phyloP scores from a whole-genome alignment of 1,140 invertebrate species.

The Oncopeltus fasciatus region DNA sequence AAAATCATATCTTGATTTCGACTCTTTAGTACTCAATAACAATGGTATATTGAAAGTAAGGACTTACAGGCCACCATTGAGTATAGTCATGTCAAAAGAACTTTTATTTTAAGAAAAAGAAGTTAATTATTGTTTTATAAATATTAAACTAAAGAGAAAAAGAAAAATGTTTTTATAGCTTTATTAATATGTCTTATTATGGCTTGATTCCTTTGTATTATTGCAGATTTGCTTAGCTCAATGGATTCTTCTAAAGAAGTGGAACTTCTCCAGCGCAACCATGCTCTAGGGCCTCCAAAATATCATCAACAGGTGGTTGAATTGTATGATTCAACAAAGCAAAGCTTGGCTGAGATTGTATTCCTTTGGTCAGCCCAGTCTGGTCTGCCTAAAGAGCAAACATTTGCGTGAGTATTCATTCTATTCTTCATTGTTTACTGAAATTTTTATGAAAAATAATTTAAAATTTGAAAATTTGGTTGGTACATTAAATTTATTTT shows the following conservation, averaged over 20 bases:
- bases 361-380: slow-evolving; percentile 77
- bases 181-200: not conserved
- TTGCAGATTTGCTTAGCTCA: slow-evolving; percentile 22
- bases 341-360: slow-evolving; percentile 67
- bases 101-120: not conserved
- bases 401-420: slow-evolving; percentile 32
- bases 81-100: too few species aligned
- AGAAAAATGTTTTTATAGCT: too few species aligned
- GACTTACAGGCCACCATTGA: too few species aligned
- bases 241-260: slow-evolving; percentile 48
- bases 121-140: too few species aligned
- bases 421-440: not conserved
- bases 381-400: slow-evolving; percentile 47
- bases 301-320: slow-evolving; percentile 69
- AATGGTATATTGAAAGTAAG: too few species aligned
- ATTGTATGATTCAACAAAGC: slow-evolving; percentile 61
- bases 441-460: too few species aligned
- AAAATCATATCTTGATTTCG: too few species aligned
- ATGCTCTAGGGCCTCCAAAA: slow-evolving; percentile 70
- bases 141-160: not conserved
- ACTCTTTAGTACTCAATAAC: too few species aligned
- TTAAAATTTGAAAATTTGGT: too few species aligned
- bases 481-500: too few species aligned
- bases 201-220: slow-evolving; percentile 4
- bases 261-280: slow-evolving; percentile 65